A percentile compares a stretch with the other conserved stretches of the same genome.
Conservation (phyloP, 2,888 invertebrate genomes). For the Stomorhina lunata region DNA sequence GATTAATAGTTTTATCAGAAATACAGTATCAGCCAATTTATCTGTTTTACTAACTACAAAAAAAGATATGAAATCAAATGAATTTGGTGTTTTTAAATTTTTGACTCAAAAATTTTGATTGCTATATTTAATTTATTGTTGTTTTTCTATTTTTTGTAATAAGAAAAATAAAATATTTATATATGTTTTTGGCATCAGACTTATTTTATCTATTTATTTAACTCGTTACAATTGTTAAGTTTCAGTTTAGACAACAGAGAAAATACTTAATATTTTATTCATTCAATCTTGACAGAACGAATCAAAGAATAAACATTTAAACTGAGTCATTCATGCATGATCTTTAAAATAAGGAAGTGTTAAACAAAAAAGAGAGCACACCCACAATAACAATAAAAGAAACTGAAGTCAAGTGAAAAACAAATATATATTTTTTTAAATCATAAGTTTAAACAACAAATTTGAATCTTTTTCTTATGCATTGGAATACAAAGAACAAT, state of each 20-base stretch:
- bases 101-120: too few relatives aligned
- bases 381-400: slow-evolving; percentile 16
- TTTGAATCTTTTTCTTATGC: background rate
- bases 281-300: background rate
- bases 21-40: too few relatives aligned
- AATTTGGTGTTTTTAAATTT: too few relatives aligned
- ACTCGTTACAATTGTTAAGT: too few relatives aligned
- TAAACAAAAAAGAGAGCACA: background rate
- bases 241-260: too few relatives aligned
- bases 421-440: slow-evolving; percentile 3
- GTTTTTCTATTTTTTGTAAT: background rate
- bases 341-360: slow-evolving; percentile 11
- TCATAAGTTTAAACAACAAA: slow-evolving; percentile 10
- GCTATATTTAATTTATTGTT: too few relatives aligned
- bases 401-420: background rate
- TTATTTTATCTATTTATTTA: too few relatives aligned
- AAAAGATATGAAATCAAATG: too few relatives aligned
- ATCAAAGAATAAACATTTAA: slow-evolving; percentile 21
- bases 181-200: too few relatives aligned
- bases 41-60: too few relatives aligned
- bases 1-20: too few relatives aligned
- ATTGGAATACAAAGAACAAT: background rate
- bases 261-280: background rate
- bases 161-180: too few relatives aligned
- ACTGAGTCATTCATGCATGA: slow-evolving; percentile 27